phyloP scores from a whole-genome alignment of 2,888 invertebrate species.

The Leptinotarsa haldemani region DNA sequence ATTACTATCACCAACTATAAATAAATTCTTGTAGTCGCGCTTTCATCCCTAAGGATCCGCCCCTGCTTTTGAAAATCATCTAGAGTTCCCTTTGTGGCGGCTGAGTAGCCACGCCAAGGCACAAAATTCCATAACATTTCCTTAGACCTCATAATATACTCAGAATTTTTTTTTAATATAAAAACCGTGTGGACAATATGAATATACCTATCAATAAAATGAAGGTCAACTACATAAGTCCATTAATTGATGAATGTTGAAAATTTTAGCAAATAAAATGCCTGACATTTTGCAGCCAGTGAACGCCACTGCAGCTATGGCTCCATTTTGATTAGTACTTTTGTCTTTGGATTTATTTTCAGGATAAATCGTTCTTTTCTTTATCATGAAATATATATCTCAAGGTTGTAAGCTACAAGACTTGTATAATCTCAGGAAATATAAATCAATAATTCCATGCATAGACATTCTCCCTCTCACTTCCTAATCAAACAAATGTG shows the following conservation, averaged over 20 bases:
- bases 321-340: neutral
- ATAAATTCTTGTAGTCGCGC: too few species aligned
- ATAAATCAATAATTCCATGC: slow-evolving; percentile 32
- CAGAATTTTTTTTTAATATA: too few species aligned
- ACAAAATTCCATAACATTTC: too few species aligned
- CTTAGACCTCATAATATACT: too few species aligned
- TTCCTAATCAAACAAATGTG: slow-evolving; percentile 24
- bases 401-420: neutral
- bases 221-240: neutral
- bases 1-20: too few species aligned
- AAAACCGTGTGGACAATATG: neutral
- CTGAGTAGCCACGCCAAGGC: too few species aligned
- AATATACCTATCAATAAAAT: slow-evolving; percentile 13
- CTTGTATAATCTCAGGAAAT: slow-evolving; percentile 11
- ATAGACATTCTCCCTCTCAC: slow-evolving; percentile 27
- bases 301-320: slow-evolving; percentile 7
- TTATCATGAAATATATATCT: slow-evolving; percentile 3
- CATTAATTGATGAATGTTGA: slow-evolving; percentile 3
- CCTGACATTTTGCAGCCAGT: neutral
- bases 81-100: too few species aligned
- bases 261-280: neutral
- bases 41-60: too few species aligned
- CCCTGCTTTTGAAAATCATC: too few species aligned
- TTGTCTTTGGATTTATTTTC: slow-evolving; percentile 2
- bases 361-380: neutral